Percentiles rank a stretch among this genome's conserved stretches.
phyloP scores from a whole-genome alignment of 2,113 vertebrate genomes.

The Microtus montanus region DNA sequence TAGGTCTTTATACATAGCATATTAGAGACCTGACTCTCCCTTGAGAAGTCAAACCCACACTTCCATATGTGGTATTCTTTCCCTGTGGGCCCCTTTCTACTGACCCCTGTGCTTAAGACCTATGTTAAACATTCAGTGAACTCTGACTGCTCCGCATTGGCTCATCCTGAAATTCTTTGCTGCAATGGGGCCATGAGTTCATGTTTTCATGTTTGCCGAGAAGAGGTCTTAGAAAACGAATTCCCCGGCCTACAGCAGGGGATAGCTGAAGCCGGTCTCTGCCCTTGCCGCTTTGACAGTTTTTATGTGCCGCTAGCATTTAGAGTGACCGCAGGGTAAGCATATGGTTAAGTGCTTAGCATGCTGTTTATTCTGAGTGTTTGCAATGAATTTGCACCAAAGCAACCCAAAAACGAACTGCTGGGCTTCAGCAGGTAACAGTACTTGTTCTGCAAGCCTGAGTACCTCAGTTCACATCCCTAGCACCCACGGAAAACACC shows the following conservation, averaged over 20 bases:
- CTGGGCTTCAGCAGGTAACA: background rate
- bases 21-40: background rate
- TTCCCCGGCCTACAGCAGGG: background rate
- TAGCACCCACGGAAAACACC: background rate
- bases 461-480: background rate
- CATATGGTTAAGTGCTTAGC: background rate
- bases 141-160: background rate
- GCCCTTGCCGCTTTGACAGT: background rate
- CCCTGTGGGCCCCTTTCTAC: background rate
- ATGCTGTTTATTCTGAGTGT: background rate
- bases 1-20: background rate
- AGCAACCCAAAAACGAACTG: background rate
- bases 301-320: background rate
- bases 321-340: background rate
- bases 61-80: background rate
- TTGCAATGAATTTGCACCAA: background rate
- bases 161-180: background rate
- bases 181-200: background rate
- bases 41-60: background rate
- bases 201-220: background rate
- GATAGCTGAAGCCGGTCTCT: background rate
- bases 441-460: background rate
- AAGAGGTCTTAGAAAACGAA: background rate
- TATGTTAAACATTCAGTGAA: background rate
- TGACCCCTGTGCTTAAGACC: background rate